Evolutionary conservation across 1,140 invertebrate species (phyloP).

Genomic region (Helicoverpa armigera): DNA sequence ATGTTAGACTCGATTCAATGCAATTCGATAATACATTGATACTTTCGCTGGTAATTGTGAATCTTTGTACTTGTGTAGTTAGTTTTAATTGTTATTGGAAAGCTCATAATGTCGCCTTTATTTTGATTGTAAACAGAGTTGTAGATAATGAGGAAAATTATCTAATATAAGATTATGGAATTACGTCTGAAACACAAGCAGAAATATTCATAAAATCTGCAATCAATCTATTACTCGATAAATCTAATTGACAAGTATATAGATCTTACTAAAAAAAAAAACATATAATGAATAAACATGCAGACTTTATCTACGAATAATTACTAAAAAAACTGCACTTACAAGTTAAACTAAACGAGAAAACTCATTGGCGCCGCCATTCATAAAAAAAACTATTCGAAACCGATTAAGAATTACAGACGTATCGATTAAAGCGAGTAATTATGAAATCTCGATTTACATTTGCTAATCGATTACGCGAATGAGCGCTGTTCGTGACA

Average conservation of each 20-base stretch:
- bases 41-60: constrained; percentile 54
- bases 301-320: neutral
- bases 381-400: constrained; percentile 4
- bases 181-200: too few relatives aligned
- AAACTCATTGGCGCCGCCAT: constrained; percentile 3
- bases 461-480: constrained; percentile 20
- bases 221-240: too few relatives aligned
- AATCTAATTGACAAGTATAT: too few relatives aligned
- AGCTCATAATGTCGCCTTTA: neutral
- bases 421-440: constrained; percentile 20
- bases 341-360: constrained; percentile 5
- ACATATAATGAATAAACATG: neutral
- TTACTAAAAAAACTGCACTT: neutral
- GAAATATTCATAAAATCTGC: too few relatives aligned
- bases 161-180: neutral
- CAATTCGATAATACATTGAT: constrained; percentile 47
- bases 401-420: constrained; percentile 2
- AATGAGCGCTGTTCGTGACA: constrained; percentile 12
- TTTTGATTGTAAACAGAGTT: neutral
- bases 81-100: constrained; percentile 26
- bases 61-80: constrained; percentile 40
- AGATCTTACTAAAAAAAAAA: too few relatives aligned
- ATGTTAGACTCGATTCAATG: constrained; percentile 51
- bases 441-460: constrained; percentile 19
- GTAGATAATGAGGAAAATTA: neutral